Evolutionary conservation across 2,888 invertebrate genomes (phyloP).

Genomic region (Drosophila parthenogenetica): DNA sequence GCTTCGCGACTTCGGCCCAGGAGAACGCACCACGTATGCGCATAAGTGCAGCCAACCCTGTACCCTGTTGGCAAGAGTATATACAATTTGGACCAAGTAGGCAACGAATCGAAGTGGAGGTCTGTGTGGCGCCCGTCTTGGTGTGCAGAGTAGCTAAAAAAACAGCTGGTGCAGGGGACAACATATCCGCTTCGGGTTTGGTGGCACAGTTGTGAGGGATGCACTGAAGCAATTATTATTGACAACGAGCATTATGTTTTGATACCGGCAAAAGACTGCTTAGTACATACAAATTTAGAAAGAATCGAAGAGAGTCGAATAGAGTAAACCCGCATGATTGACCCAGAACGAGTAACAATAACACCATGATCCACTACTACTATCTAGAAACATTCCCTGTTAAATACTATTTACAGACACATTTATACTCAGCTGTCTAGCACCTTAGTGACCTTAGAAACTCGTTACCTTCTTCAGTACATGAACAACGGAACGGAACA

Average conservation of each 20-base stretch:
- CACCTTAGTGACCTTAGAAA: constrained; percentile 81
- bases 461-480: constrained; percentile 72
- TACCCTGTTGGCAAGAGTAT: constrained; percentile 92
- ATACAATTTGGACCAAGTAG: constrained; percentile 75
- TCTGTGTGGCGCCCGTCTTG: constrained; percentile 93
- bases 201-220: constrained; percentile 87
- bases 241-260: constrained; percentile 31
- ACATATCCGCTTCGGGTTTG: constrained; percentile 95
- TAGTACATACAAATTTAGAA: constrained; percentile 54
- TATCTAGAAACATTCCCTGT: constrained; percentile 59
- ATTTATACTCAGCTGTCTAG: constrained; percentile 62
- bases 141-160: constrained; percentile 93
- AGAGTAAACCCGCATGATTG: constrained; percentile 23
- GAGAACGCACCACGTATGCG: constrained; percentile 86
- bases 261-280: constrained; percentile 67
- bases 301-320: constrained; percentile 58
- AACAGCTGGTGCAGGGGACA: constrained; percentile 95
- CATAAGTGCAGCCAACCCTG: constrained; percentile 90
- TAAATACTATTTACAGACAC: constrained; percentile 46
- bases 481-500: constrained; percentile 25
- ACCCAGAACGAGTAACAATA: constrained; percentile 21
- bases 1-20: constrained; percentile 90
- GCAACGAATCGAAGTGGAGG: constrained; percentile 85
- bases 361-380: constrained; percentile 15
- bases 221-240: constrained; percentile 20